Conservation (phyloP, 2,888 invertebrate genomes). For the Leucophenga maculata region DNA sequence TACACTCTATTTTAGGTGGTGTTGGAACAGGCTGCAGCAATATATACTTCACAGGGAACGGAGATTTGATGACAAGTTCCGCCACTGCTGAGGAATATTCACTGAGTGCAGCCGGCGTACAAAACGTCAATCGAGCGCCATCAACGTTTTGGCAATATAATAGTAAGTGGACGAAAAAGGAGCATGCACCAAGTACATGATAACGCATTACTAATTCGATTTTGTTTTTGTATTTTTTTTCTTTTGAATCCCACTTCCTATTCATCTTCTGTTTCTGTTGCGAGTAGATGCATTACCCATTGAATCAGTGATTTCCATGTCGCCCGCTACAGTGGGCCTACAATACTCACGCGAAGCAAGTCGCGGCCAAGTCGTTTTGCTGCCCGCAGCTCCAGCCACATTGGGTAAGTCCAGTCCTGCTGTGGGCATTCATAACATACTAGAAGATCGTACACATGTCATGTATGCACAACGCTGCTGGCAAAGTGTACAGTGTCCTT, state of each 20-base stretch:
- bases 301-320: conserved; percentile 83
- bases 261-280: conserved; percentile 54
- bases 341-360: conserved; percentile 90
- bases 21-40: conserved; percentile 66
- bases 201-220: conserved; percentile 33
- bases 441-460: background rate
- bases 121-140: conserved; percentile 62
- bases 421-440: conserved; percentile 1
- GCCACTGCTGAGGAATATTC: conserved; percentile 65
- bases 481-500: background rate
- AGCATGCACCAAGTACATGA: background rate
- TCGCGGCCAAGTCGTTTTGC: conserved; percentile 85
- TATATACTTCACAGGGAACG: conserved; percentile 68
- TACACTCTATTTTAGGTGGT: conserved; percentile 51
- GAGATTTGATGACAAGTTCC: conserved; percentile 65
- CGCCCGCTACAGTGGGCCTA: conserved; percentile 83
- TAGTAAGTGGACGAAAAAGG: conserved; percentile 74
- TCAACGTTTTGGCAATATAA: conserved; percentile 86
- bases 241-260: background rate
- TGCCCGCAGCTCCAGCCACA: conserved; percentile 79
- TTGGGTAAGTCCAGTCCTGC: conserved; percentile 72
- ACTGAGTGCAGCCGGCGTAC: conserved; percentile 58
- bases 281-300: conserved; percentile 80
- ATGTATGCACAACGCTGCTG: background rate
- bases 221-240: conserved; percentile 6